These are phyloP conservation scores for Alcis repandata DNA, from an alignment of 2,888 invertebrate genomes.

Conservation along the genomic window DNA sequence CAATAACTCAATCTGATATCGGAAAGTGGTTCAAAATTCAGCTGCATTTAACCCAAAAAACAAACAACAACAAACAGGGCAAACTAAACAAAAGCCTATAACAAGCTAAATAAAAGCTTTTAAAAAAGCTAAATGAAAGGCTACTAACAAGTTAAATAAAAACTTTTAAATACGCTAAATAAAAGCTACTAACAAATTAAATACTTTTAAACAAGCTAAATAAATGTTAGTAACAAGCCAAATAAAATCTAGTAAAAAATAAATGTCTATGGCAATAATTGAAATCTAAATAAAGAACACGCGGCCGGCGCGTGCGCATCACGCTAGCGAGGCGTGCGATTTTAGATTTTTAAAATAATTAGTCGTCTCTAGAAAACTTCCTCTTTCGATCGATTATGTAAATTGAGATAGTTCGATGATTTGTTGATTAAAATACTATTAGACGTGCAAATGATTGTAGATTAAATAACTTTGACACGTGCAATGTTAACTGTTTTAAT, in stretches of 20 bases:
- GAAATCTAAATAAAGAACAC: conserved; percentile 7
- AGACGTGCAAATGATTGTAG: background rate
- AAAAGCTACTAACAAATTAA: too few species aligned
- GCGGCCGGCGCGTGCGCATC: background rate
- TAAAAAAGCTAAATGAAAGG: too few species aligned
- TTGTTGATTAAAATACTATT: background rate
- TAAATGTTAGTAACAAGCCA: background rate
- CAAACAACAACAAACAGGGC: too few species aligned
- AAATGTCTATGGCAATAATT: background rate
- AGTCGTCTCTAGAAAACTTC: background rate
- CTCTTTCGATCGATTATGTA: background rate
- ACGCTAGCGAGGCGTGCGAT: background rate
- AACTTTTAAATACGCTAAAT: too few species aligned
- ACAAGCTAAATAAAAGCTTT: too few species aligned
- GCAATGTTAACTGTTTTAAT: background rate
- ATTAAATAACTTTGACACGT: background rate
- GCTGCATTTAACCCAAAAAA: too few species aligned
- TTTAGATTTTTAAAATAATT: conserved; percentile 12
- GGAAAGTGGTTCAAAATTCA: too few species aligned
- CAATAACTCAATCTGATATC: too few species aligned
- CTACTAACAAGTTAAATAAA: too few species aligned
- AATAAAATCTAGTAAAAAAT: background rate
- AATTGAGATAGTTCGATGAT: conserved; percentile 1
- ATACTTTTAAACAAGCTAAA: too few species aligned
- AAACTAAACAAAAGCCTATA: too few species aligned